phyloP scores from a whole-genome alignment of 2,888 invertebrate genomes.

The Tipula unca region DNA sequence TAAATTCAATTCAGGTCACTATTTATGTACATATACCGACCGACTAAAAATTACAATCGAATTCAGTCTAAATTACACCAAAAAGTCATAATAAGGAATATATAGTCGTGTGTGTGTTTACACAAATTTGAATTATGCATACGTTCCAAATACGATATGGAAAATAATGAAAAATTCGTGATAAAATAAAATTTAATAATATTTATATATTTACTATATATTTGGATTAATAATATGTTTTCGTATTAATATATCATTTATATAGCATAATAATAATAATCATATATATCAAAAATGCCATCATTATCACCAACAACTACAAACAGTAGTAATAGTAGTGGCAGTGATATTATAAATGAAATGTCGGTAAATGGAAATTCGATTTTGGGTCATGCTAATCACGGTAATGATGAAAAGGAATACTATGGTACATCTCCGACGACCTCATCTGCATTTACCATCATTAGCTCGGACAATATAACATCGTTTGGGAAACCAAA shows the following conservation, averaged over 20 bases:
- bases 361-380: background rate
- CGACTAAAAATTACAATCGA: background rate
- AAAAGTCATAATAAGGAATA: conserved; percentile 2
- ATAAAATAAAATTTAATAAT: conserved; percentile 9
- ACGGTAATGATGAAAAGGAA: background rate
- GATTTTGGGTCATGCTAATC: background rate
- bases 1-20: conserved; percentile 14
- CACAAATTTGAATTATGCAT: conserved; percentile 15
- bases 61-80: background rate
- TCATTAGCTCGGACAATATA: conserved; percentile 30
- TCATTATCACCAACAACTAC: background rate
- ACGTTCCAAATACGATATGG: background rate
- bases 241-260: background rate
- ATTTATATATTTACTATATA: background rate
- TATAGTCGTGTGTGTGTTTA: background rate
- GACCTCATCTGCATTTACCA: conserved; percentile 34
- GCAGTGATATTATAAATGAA: background rate
- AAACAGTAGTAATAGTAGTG: background rate
- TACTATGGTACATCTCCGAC: background rate
- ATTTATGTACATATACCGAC: background rate
- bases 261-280: background rate
- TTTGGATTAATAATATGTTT: background rate
- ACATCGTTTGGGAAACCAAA: conserved; percentile 42
- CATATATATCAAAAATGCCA: background rate
- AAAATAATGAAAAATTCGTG: conserved; percentile 15